Evolutionary conservation across 2,113 vertebrate genomes (phyloP).

Genomic region (Trichomycterus rosablanca): DNA sequence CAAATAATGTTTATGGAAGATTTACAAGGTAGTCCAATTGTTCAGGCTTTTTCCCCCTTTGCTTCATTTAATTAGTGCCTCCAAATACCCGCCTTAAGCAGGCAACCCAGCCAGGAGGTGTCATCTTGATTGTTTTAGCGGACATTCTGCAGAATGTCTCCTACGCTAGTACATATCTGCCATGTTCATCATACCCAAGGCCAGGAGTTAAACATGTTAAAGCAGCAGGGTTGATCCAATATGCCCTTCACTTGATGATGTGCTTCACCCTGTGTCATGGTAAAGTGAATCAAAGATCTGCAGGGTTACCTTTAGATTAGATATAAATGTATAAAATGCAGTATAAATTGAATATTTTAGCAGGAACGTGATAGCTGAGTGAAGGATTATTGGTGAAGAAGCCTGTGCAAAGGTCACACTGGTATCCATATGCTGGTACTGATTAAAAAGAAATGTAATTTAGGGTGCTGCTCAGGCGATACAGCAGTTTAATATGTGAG

Average conservation of each 20-base stretch:
- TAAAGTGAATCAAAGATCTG: slow-evolving; percentile 67
- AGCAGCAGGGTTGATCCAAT: slow-evolving; percentile 67
- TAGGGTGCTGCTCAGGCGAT: too few species aligned
- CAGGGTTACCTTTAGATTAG: slow-evolving; percentile 64
- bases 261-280: slow-evolving; percentile 58
- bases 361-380: slow-evolving; percentile 39
- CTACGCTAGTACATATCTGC: slow-evolving; percentile 47
- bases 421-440: too few species aligned
- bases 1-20: slow-evolving; percentile 74
- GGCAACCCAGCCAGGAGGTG: slow-evolving; percentile 67
- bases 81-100: slow-evolving; percentile 61
- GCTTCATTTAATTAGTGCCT: slow-evolving; percentile 67
- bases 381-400: slow-evolving; percentile 43
- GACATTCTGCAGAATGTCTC: slow-evolving; percentile 45
- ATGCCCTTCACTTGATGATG: slow-evolving; percentile 63
- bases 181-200: slow-evolving; percentile 46
- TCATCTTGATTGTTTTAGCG: slow-evolving; percentile 72
- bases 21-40: slow-evolving; percentile 62
- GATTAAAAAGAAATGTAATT: too few species aligned
- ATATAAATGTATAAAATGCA: slow-evolving; percentile 52
- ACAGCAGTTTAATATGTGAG: too few species aligned
- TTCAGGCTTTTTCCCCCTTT: slow-evolving; percentile 58
- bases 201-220: slow-evolving; percentile 68
- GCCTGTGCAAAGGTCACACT: slow-evolving; percentile 55
- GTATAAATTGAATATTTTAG: slow-evolving; percentile 58